A percentile compares a stretch with the other conserved stretches of the same genome.
Evolutionary conservation across 1,140 invertebrate genomes (phyloP).

Genomic region (Aphelinus atriplicis): DNA sequence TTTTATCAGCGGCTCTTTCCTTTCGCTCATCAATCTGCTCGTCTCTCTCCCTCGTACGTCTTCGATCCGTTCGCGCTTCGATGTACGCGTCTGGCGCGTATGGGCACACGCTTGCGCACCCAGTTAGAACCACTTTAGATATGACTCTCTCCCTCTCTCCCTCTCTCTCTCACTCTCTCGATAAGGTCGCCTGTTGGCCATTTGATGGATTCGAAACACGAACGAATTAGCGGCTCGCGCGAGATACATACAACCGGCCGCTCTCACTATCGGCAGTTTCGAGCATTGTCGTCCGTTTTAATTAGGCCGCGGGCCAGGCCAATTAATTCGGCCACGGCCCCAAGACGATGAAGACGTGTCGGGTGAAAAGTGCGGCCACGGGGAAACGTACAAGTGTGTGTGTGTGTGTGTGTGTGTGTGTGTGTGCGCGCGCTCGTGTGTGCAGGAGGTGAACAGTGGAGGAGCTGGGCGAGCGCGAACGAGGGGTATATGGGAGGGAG

Average conservation of each 20-base stretch:
- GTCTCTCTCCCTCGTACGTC: not conserved
- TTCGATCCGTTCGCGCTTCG: not conserved
- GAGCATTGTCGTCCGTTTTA: constrained; percentile 27
- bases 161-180: not conserved
- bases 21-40: not conserved
- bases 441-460: too few species aligned
- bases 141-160: not conserved
- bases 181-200: not conserved
- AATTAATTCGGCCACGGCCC: constrained; percentile 4
- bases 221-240: constrained; percentile 40
- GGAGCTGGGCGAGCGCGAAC: too few species aligned
- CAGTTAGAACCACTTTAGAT: constrained; percentile 47
- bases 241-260: constrained; percentile 16
- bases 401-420: not conserved
- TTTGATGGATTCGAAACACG: constrained; percentile 45
- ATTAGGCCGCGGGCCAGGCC: not conserved
- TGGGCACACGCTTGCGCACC: not conserved
- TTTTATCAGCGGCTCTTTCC: not conserved
- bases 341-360: too few species aligned
- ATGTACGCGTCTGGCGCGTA: not conserved
- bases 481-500: constrained; percentile 25
- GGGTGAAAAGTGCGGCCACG: too few species aligned
- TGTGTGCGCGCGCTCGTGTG: not conserved
- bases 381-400: too few species aligned
- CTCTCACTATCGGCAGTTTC: constrained; percentile 1